Evolutionary conservation across 2,888 invertebrate species (phyloP).

Genomic region (Diachrysia chrysitis): DNA sequence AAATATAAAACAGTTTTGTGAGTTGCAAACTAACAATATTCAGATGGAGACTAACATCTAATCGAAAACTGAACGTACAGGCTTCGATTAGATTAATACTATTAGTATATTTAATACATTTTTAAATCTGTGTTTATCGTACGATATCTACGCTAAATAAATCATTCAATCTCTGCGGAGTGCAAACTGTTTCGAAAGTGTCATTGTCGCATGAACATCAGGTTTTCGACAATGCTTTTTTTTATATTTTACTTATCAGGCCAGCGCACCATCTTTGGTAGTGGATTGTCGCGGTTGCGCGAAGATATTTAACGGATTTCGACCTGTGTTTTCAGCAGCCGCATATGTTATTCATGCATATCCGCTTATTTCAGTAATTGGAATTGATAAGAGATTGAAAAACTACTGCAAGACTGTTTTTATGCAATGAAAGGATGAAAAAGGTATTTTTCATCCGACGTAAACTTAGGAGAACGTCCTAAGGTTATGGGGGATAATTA

Average conservation of each 20-base stretch:
- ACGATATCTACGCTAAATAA: not conserved
- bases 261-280: conserved; percentile 58
- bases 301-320: conserved; percentile 14
- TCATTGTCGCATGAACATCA: conserved; percentile 11
- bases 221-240: conserved; percentile 66
- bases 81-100: not conserved
- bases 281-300: conserved; percentile 42
- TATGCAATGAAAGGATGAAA: not conserved
- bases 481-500: conserved; percentile 32
- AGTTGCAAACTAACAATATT: not conserved
- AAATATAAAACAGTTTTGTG: not conserved
- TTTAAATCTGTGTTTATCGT: conserved; percentile 13
- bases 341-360: not conserved
- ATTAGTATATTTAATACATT: not conserved
- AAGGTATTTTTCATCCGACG: not conserved
- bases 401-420: not conserved
- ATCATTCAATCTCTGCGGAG: not conserved
- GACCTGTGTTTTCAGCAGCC: not conserved
- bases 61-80: not conserved
- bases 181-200: not conserved
- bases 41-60: not conserved
- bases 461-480: conserved; percentile 9
- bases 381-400: too few relatives aligned
- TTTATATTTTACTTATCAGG: conserved; percentile 55
- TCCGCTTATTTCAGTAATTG: not conserved